Conservation (phyloP, 2,888 invertebrate genomes). For the Aproaerema taeniolella region DNA sequence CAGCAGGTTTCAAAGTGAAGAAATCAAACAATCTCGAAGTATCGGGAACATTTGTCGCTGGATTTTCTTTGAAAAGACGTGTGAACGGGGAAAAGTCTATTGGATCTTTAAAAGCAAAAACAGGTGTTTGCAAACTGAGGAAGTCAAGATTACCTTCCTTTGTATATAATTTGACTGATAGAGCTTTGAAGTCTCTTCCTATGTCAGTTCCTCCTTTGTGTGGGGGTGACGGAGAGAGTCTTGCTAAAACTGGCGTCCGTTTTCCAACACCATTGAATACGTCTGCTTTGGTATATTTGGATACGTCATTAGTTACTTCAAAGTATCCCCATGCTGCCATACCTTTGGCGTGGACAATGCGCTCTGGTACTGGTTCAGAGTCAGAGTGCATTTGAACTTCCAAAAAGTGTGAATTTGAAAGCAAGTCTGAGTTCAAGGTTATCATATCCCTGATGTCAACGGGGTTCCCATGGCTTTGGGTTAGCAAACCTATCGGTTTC, state of each 20-base stretch:
- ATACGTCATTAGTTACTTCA: conserved; percentile 88
- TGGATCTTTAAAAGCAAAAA: conserved; percentile 92
- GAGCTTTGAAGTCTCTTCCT: conserved; percentile 88
- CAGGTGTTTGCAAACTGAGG: conserved; percentile 90
- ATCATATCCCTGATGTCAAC: conserved; percentile 82
- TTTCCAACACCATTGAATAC: conserved; percentile 82
- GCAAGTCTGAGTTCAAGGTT: conserved; percentile 83
- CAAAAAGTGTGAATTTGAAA: conserved; percentile 26
- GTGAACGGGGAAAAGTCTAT: conserved; percentile 89
- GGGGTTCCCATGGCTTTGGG: conserved; percentile 87
- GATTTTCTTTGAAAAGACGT: conserved; percentile 94
- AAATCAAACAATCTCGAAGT: conserved; percentile 94
- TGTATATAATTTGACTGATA: conserved; percentile 93
- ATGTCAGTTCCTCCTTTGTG: conserved; percentile 91
- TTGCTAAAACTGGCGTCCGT: conserved; percentile 82
- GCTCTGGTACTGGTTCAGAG: conserved; percentile 90
- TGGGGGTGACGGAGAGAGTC: conserved; percentile 87
- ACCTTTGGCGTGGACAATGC: conserved; percentile 95
- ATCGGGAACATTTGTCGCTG: conserved; percentile 89
- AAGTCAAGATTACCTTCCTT: conserved; percentile 93
- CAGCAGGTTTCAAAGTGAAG: conserved; percentile 86
- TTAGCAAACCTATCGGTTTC: conserved; percentile 74
- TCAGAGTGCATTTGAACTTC: conserved; percentile 55
- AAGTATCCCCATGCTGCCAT: conserved; percentile 90
- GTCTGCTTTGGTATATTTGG: conserved; percentile 84